Conservation (phyloP, 64 coral and sea anemone genomes). For the Montipora efflorescens region DNA sequence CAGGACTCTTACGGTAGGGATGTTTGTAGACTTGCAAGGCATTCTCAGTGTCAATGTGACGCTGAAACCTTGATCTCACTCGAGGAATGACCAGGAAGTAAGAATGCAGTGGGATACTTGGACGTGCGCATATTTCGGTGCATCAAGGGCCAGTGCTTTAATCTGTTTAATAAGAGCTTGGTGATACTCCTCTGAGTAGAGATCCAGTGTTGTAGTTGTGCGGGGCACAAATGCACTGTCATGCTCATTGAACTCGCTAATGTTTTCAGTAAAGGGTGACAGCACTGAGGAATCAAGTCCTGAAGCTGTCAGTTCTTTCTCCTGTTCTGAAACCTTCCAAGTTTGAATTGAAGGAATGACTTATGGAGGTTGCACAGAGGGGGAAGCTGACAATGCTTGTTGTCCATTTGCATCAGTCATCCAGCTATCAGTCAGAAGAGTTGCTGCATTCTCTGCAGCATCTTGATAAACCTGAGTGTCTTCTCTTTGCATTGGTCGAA, state of each 20-base stretch:
- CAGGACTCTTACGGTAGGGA: slow-evolving; percentile 41
- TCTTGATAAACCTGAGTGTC: background rate
- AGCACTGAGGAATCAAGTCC: slow-evolving; percentile 27
- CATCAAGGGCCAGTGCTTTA: background rate
- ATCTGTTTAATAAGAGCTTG: background rate
- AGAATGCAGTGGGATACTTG: background rate
- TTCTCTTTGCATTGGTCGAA: background rate
- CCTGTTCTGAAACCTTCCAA: background rate
- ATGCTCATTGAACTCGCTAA: background rate
- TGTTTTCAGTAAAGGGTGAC: background rate
- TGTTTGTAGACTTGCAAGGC: background rate
- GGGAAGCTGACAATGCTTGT: background rate
- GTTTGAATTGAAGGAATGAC: background rate
- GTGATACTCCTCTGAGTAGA: background rate
- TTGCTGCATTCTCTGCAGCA: background rate
- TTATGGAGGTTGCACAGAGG: background rate
- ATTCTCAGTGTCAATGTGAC: slow-evolving; percentile 52
- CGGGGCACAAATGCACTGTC: background rate
- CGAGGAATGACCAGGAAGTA: no score
- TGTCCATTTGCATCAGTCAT: background rate
- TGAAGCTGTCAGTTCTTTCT: slow-evolving; percentile 6
- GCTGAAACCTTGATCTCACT: no score
- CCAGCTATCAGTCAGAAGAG: background rate
- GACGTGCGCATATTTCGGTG: slow-evolving; percentile 51
- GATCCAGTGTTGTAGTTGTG: background rate